phyloP scores from a whole-genome alignment of 2,888 invertebrate species.

The Sesia apiformis region DNA sequence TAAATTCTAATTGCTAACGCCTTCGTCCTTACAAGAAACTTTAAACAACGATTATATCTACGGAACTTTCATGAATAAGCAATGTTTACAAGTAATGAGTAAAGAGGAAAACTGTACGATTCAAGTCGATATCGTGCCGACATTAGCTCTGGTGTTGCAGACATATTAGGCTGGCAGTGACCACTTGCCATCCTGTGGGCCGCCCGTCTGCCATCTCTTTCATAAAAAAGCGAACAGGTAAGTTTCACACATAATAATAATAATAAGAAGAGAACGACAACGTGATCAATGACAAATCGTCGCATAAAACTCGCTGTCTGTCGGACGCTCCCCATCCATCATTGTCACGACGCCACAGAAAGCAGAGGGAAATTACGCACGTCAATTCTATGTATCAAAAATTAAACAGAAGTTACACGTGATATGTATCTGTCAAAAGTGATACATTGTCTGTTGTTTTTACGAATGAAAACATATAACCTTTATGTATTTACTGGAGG shows the following conservation, averaged over 20 bases:
- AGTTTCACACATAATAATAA: too few relatives aligned
- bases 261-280: slow-evolving; percentile 8
- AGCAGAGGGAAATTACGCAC: slow-evolving; percentile 11
- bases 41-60: not conserved
- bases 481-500: not conserved
- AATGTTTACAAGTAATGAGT: too few relatives aligned
- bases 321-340: slow-evolving; percentile 29
- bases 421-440: not conserved
- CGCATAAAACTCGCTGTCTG: slow-evolving; percentile 18
- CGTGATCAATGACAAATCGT: slow-evolving; percentile 35
- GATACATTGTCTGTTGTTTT: not conserved
- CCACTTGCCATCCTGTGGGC: too few relatives aligned
- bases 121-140: too few relatives aligned
- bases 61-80: not conserved
- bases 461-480: not conserved
- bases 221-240: too few relatives aligned
- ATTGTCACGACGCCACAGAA: slow-evolving; percentile 26
- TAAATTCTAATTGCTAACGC: too few relatives aligned
- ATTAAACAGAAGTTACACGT: not conserved
- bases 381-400: slow-evolving; percentile 13
- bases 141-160: too few relatives aligned
- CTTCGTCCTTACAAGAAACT: slow-evolving; percentile 1
- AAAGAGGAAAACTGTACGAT: too few relatives aligned
- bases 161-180: too few relatives aligned
- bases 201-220: too few relatives aligned